phyloP scores from a whole-genome alignment of 1,140 invertebrate genomes.

The Polypedilum vanderplanki region DNA sequence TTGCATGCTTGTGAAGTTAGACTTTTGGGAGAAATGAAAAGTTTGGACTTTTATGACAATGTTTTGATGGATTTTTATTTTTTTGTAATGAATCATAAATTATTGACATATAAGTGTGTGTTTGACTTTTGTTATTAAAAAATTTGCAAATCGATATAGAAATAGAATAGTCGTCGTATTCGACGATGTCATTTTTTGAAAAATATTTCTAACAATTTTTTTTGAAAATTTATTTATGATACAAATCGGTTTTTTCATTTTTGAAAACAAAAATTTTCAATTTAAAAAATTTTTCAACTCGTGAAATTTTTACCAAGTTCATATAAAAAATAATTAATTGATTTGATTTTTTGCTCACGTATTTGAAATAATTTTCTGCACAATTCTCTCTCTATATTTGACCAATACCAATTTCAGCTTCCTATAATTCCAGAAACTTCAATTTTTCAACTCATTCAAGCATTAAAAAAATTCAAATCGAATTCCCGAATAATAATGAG shows the following conservation, averaged over 20 bases:
- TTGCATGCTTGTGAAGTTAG: constrained; percentile 1
- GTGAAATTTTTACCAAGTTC: not conserved
- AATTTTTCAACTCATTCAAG: not conserved
- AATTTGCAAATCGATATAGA: no score
- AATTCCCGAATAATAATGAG: no score
- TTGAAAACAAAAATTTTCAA: no score
- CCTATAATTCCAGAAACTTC: not conserved
- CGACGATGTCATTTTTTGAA: no score
- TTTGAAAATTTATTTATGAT: no score
- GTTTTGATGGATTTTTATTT: not conserved
- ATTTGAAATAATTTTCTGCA: not conserved
- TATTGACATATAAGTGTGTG: no score
- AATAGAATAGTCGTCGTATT: no score
- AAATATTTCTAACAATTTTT: no score
- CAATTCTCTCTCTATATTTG: not conserved
- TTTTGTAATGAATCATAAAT: no score
- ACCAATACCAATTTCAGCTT: not conserved
- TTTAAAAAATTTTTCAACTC: not conserved
- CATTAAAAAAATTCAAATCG: no score
- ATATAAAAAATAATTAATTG: not conserved
- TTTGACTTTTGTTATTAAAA: no score
- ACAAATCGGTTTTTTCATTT: no score
- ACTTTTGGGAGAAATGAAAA: not conserved
- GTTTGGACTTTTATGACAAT: constrained; percentile 5
- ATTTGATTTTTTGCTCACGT: not conserved